Conservation (phyloP, 2,797 vertebrate species). For the Tenualosa thibaudeaui region DNA sequence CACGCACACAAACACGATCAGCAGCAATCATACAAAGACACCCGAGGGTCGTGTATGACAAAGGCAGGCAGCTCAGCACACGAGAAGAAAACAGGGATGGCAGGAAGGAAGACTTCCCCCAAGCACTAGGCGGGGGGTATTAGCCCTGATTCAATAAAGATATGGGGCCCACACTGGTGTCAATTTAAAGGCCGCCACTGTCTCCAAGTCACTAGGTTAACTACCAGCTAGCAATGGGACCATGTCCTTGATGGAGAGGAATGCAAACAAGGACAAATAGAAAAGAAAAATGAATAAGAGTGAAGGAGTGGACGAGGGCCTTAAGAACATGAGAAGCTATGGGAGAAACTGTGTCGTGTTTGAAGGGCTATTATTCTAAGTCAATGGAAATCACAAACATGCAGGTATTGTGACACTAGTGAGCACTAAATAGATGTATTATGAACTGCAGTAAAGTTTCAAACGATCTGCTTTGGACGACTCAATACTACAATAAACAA, state of each 20-base stretch:
- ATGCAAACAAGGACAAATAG: not conserved
- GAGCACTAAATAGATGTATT: not conserved
- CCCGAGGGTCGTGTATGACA: not conserved
- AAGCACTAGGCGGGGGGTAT: not conserved
- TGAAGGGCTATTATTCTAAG: not conserved
- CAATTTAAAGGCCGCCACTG: not conserved
- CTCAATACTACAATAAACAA: not conserved
- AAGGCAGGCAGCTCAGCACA: conserved; percentile 13
- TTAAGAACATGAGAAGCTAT: not conserved
- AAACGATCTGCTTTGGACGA: not conserved
- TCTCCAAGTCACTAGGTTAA: not conserved
- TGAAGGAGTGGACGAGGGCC: not conserved
- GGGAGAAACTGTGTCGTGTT: not conserved
- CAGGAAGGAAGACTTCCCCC: not conserved
- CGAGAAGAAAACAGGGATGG: not conserved
- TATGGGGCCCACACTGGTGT: not conserved
- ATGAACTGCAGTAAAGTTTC: not conserved
- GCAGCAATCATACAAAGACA: conserved; percentile 6
- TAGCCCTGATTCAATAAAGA: not conserved
- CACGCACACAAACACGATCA: conserved; percentile 47
- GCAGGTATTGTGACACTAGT: not conserved
- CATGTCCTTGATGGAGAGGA: not conserved
- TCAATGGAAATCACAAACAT: not conserved
- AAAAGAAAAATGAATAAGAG: not conserved
- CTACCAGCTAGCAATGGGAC: not conserved